Evolutionary conservation across 2,113 vertebrate species (phyloP), one percentile per base, ranked within the genome.

Genomic region (Nanorana parkeri): DNA sequence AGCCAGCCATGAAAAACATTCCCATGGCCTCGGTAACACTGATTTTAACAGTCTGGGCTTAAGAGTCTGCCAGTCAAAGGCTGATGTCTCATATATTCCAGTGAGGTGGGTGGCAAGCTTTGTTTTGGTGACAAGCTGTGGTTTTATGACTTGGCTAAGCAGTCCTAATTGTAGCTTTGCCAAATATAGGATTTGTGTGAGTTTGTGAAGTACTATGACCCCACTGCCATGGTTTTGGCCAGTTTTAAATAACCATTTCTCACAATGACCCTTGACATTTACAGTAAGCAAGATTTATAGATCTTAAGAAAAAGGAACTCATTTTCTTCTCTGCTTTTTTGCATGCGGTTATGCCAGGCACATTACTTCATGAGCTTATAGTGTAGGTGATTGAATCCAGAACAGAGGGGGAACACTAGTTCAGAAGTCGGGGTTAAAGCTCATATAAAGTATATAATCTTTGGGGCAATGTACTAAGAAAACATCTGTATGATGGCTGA

Each of bases 21-120:
- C 52, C 69, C 17, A 29, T 28, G 52, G 29, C 56, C 55, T 73
- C n/a, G 4, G 10, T 24, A 15, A 24, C 16, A 58, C 47, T n/a
- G 28, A 3, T 58, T 56, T n/a, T 13, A 73, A n/a, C 51, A 54
- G 41, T 54, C 20, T 15, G 23, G 32, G 5, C 26, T 72, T 55
- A 32, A 11, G 2, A 21, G 23, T 32, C 24, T n/a, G 5, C 24
- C 10, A 26, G 24, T 56, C 8, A 32, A 32, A n/a, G 69, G 56
- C 56, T 26, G 26, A 58, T 56, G 52, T 56, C 52, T 73, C 55
- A 73, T 58, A 73, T 73, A 56, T 73, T 73, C 26, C 69, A n/a
- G 3, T 69, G 24, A 16, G 24, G 21, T 73, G 26, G 69, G 24
- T 56, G 52, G 26, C 20, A 73, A 56, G 69, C 69, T 58, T 58